Evolutionary conservation across 2,797 vertebrate species (phyloP), one percentile per base, ranked within the genome.

Genomic region (Tinamus major): DNA sequence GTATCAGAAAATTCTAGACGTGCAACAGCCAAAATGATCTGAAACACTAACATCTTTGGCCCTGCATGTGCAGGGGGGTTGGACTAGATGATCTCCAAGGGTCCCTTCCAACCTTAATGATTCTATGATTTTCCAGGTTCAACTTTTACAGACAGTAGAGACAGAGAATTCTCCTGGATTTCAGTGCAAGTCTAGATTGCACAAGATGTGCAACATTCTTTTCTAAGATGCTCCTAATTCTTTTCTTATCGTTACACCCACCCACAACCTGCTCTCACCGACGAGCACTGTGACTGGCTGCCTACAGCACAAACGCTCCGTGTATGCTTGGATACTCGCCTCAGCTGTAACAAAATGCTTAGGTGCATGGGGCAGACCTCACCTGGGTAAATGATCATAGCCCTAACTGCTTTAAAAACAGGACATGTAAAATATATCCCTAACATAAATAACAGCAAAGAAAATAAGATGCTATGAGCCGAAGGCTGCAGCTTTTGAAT

Each of bases 191-290:
- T 17, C 55, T 70, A 51, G 41, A 33, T 27, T n/a, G 56, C 33
- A 4, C 0, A 0, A 61, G 55, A 11, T 63, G 27, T 31, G n/a
- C 59, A 18, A 8, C 0, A 0, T 10, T 13, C n/a, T 3, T 19
- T 12, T 27, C 39, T 35, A 35, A 35, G 35, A 35, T 35, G 35
- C 31, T 49, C 23, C 41, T 1, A 4, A 42, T 8, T 0, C 0
- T 68, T 37, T 80, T 59, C 61, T 67, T 27, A 35, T 8, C 2
- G 0, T 31, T 44, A n/a, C 20, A 13, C 26, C 55, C 53, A 19
- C 17, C 11, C 44, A 55, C 27, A 21, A 67, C 24, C 13, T n/a
- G 1, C 0, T n/a, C 70, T 67, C 41, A 42, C 9, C 17, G 15
- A 4, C 19, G 0, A 4, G 48, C 1, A 6, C 10, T 1, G 2